Percentiles rank a stretch among this genome's conserved stretches.
Conservation (phyloP, 2,888 invertebrate genomes). For the Cyaniris semiargus region DNA sequence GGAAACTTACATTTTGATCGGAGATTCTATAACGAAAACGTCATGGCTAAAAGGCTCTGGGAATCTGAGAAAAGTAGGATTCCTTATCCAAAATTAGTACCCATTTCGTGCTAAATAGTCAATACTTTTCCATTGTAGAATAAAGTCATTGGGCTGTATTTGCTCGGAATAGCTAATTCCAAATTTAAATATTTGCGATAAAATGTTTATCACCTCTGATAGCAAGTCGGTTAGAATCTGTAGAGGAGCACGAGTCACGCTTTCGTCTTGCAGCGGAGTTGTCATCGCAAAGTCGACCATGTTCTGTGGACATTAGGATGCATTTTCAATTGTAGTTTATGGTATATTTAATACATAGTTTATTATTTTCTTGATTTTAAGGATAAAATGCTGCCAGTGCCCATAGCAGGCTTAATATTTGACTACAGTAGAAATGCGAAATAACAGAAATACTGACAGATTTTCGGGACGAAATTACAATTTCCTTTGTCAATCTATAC, state of each 20-base stretch:
- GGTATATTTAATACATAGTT: background rate
- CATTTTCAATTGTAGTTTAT: background rate
- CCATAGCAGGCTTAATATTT: background rate
- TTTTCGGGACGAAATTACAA: too few relatives aligned
- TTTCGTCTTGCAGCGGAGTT: slow-evolving; percentile 88
- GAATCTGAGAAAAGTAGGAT: background rate
- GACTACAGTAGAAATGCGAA: too few relatives aligned
- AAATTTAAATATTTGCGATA: slow-evolving; percentile 34
- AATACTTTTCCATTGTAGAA: slow-evolving; percentile 3
- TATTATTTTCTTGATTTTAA: background rate
- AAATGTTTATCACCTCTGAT: slow-evolving; percentile 69
- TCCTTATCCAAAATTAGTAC: background rate
- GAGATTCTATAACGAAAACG: too few relatives aligned
- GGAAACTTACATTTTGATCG: too few relatives aligned
- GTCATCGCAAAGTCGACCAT: slow-evolving; percentile 88
- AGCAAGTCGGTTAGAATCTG: slow-evolving; percentile 86
- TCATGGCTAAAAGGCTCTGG: too few relatives aligned
- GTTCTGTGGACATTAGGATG: slow-evolving; percentile 77
- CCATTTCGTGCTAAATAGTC: background rate
- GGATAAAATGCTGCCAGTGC: background rate
- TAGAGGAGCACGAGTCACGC: slow-evolving; percentile 85
- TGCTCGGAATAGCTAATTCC: slow-evolving; percentile 26
- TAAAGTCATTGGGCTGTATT: background rate
- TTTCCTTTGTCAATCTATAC: too few relatives aligned
- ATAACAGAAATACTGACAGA: too few relatives aligned